Conservation (phyloP, 2,797 vertebrate genomes). For the Malacoctenus gilli region DNA sequence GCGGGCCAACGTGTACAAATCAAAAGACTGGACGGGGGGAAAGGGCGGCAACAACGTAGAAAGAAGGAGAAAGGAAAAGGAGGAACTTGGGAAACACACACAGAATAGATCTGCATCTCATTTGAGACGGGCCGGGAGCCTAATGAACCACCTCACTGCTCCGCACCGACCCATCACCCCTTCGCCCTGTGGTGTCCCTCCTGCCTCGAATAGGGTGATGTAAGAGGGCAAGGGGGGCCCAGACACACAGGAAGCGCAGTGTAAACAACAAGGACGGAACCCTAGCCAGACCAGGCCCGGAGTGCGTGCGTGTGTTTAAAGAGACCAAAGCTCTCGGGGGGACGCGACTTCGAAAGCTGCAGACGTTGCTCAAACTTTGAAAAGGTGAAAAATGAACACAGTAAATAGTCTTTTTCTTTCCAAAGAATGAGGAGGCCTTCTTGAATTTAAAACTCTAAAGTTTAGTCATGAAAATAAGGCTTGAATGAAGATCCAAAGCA, state of each 20-base stretch:
- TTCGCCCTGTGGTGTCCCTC: slow-evolving; percentile 63
- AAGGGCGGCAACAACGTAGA: slow-evolving; percentile 34
- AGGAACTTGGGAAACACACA: slow-evolving; percentile 53
- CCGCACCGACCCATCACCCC: slow-evolving; percentile 50
- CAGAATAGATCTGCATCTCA: slow-evolving; percentile 75
- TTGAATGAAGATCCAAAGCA: too few relatives aligned
- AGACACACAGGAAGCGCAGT: slow-evolving; percentile 80
- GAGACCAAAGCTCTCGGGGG: slow-evolving; percentile 50
- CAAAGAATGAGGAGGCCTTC: too few relatives aligned
- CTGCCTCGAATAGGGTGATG: slow-evolving; percentile 74
- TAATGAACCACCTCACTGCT: slow-evolving; percentile 81
- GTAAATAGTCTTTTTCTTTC: too few relatives aligned
- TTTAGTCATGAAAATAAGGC: too few relatives aligned
- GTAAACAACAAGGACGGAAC: slow-evolving; percentile 77
- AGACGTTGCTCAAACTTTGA: slow-evolving; percentile 6
- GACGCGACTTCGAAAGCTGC: slow-evolving; percentile 9
- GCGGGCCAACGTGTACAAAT: slow-evolving; percentile 39
- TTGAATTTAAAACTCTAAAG: too few relatives aligned
- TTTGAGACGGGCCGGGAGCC: slow-evolving; percentile 62
- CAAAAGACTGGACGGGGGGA: slow-evolving; percentile 62
- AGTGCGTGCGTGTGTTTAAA: slow-evolving; percentile 19
- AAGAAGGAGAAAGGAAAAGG: slow-evolving; percentile 25
- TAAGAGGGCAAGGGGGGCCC: slow-evolving; percentile 74
- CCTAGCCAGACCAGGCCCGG: slow-evolving; percentile 38
- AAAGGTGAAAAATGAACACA: slow-evolving; percentile 4